Evolutionary conservation across 2,888 invertebrate species (phyloP).

Genomic region (Meiosimyza platycephala): DNA sequence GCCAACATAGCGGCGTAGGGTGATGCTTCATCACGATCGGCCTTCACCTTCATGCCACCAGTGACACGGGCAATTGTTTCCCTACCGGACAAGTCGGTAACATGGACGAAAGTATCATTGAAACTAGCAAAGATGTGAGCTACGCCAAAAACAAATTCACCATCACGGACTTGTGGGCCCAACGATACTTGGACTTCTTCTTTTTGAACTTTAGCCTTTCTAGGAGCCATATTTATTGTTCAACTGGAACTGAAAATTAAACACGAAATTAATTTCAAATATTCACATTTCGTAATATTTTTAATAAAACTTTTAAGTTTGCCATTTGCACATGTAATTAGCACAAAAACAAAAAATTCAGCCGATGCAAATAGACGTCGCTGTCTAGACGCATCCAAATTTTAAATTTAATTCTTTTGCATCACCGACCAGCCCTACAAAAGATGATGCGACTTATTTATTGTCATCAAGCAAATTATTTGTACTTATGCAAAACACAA

Average conservation of each 20-base stretch:
- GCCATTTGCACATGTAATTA: constrained; percentile 24
- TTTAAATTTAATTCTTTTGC: constrained; percentile 43
- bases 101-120: constrained; percentile 99
- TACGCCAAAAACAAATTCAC: constrained; percentile 98
- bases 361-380: constrained; percentile 35
- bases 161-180: constrained; percentile 96
- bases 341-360: constrained; percentile 37
- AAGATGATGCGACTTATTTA: background rate
- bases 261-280: constrained; percentile 40
- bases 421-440: constrained; percentile 40
- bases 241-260: constrained; percentile 40
- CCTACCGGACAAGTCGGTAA: constrained; percentile 97
- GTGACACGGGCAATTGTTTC: constrained; percentile 96
- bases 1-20: constrained; percentile 99
- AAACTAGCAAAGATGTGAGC: constrained; percentile 99
- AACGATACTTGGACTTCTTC: constrained; percentile 97
- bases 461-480: background rate
- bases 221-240: constrained; percentile 84
- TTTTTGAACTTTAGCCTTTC: constrained; percentile 96
- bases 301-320: constrained; percentile 25
- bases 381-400: constrained; percentile 34
- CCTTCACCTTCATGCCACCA: constrained; percentile 99
- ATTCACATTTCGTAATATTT: constrained; percentile 27
- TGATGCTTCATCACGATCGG: constrained; percentile 99
- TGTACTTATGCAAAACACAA: constrained; percentile 10